phyloP scores from a whole-genome alignment of 2,797 vertebrate species.

The Enteromius afrohamiltoni region DNA sequence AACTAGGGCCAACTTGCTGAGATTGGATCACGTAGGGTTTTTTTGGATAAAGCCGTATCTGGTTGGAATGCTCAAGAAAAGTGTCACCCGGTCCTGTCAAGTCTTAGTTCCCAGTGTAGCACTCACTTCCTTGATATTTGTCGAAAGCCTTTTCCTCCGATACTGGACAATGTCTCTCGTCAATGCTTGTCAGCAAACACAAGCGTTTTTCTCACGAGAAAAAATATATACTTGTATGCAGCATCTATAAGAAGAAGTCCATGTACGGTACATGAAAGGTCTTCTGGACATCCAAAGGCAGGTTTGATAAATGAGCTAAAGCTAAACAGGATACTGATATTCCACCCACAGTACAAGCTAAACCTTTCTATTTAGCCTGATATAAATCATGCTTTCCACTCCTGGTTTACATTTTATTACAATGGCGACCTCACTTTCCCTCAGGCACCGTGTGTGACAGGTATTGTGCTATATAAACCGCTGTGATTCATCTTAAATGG shows the following conservation, averaged over 20 bases:
- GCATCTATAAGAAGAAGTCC: neutral
- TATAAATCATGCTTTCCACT: slow-evolving; percentile 41
- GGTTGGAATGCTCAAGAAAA: slow-evolving; percentile 14
- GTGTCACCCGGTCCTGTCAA: slow-evolving; percentile 34
- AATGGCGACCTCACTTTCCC: slow-evolving; percentile 36
- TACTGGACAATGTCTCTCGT: slow-evolving; percentile 46
- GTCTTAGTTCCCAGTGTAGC: slow-evolving; percentile 22
- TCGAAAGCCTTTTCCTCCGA: slow-evolving; percentile 32
- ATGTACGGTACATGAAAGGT: neutral
- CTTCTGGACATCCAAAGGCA: neutral
- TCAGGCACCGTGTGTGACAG: slow-evolving; percentile 53
- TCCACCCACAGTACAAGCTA: slow-evolving; percentile 45
- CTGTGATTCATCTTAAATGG: slow-evolving; percentile 31
- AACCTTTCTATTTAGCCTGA: slow-evolving; percentile 40
- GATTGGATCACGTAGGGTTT: slow-evolving; percentile 9
- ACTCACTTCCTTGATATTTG: slow-evolving; percentile 14
- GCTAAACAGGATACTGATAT: slow-evolving; percentile 51
- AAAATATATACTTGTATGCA: neutral
- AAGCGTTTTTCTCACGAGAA: slow-evolving; percentile 52
- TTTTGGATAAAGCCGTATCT: slow-evolving; percentile 3
- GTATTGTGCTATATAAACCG: slow-evolving; percentile 51
- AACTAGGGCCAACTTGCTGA: neutral
- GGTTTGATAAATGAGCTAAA: slow-evolving; percentile 27
- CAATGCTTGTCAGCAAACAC: slow-evolving; percentile 3
- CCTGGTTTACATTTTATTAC: slow-evolving; percentile 36